Conservation (phyloP, 2,888 invertebrate species). For the Pseudococcus viburni region DNA sequence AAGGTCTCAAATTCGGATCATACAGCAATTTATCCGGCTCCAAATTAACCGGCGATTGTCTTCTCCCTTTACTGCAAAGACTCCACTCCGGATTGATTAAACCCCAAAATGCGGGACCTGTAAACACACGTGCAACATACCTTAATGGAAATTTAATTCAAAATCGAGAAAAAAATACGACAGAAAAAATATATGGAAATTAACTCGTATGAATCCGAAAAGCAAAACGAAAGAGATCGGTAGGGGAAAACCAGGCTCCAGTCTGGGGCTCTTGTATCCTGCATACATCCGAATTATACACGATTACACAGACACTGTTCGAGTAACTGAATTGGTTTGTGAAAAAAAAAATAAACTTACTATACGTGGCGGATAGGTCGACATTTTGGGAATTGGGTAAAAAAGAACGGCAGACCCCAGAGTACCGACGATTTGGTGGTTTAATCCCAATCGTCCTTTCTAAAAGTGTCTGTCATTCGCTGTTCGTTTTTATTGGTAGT, state of each 20-base stretch:
- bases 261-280: not conserved
- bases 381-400: slow-evolving; percentile 45
- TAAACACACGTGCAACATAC: slow-evolving; percentile 69
- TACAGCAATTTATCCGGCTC: slow-evolving; percentile 94
- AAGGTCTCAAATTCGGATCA: slow-evolving; percentile 93
- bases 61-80: slow-evolving; percentile 95
- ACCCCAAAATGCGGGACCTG: slow-evolving; percentile 99
- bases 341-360: slow-evolving; percentile 51
- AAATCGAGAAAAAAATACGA: not conserved
- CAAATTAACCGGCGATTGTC: slow-evolving; percentile 97
- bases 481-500: slow-evolving; percentile 54
- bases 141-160: not conserved
- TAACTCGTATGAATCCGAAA: not conserved
- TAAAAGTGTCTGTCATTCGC: slow-evolving; percentile 57
- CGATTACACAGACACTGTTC: not conserved
- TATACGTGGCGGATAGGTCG: slow-evolving; percentile 26
- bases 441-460: slow-evolving; percentile 53
- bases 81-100: slow-evolving; percentile 98
- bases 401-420: slow-evolving; percentile 28
- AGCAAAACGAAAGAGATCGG: not conserved
- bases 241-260: not conserved
- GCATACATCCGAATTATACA: slow-evolving; percentile 31
- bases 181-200: not conserved
- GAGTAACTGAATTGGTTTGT: slow-evolving; percentile 30
- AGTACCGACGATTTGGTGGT: slow-evolving; percentile 49